Percentiles rank a stretch among this genome's conserved stretches.
These are phyloP conservation scores for Caenorhabditis brenneri DNA, from an alignment of 1,140 invertebrate genomes.

Conservation along the genomic window DNA sequence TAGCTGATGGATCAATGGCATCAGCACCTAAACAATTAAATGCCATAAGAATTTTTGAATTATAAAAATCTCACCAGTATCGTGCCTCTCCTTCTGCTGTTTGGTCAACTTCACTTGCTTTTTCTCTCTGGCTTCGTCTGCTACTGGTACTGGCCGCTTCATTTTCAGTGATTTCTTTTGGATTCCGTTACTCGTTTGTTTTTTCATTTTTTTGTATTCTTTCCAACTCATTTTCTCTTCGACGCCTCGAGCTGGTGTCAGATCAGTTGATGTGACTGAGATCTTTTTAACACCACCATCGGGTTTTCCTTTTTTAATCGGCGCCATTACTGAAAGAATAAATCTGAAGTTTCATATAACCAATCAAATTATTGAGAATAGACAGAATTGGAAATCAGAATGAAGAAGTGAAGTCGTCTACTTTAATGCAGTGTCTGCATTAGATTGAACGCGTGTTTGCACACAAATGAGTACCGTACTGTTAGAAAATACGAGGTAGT, in stretches of 20 bases:
- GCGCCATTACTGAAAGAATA: neutral
- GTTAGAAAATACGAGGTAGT: neutral
- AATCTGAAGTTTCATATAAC: too few relatives aligned
- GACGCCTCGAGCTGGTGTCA: neutral
- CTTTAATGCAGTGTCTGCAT: neutral
- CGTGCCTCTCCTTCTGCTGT: constrained; percentile 31
- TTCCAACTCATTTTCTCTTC: constrained; percentile 27
- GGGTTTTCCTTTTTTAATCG: neutral
- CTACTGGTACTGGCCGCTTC: neutral
- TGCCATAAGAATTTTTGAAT: neutral
- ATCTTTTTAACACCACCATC: neutral
- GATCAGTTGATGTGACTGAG: neutral
- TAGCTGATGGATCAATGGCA: constrained; percentile 36
- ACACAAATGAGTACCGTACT: neutral
- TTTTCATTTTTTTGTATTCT: constrained; percentile 22
- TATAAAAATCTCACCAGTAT: constrained; percentile 1
- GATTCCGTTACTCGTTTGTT: neutral
- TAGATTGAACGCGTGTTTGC: neutral
- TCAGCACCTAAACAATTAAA: constrained; percentile 1
- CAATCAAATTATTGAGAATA: neutral
- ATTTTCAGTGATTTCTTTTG: neutral
- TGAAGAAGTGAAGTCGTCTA: neutral
- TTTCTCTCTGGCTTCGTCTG: neutral
- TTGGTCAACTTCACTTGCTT: neutral
- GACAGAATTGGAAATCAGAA: neutral